Evolutionary conservation across 2,113 vertebrate species (phyloP).

Genomic region (Plectropomus leopardus): DNA sequence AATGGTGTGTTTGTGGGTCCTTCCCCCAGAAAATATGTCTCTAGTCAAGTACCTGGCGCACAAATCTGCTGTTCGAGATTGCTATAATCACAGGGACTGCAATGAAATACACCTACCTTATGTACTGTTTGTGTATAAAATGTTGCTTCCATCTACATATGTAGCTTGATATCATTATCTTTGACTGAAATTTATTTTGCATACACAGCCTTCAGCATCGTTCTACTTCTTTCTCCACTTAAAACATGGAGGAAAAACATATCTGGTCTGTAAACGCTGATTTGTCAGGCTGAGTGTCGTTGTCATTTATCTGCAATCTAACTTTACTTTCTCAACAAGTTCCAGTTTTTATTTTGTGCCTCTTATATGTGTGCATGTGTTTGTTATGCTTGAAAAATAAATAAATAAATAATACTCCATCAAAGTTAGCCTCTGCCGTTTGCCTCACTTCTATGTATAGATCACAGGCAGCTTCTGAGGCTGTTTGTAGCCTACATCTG

Average conservation of each 20-base stretch:
- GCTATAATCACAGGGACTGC: background rate
- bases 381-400: slow-evolving; percentile 33
- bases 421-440: slow-evolving; percentile 70
- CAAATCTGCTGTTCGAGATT: background rate
- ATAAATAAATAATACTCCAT: slow-evolving; percentile 30
- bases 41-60: background rate
- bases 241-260: background rate
- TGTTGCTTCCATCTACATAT: background rate
- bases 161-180: background rate
- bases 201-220: background rate
- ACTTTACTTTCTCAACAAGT: slow-evolving; percentile 47
- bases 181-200: slow-evolving; percentile 1
- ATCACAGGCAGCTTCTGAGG: slow-evolving; percentile 71
- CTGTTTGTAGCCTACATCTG: slow-evolving; percentile 70
- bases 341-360: slow-evolving; percentile 21
- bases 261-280: slow-evolving; percentile 19
- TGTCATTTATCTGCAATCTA: slow-evolving; percentile 31
- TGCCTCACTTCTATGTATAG: slow-evolving; percentile 77
- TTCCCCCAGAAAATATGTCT: no score
- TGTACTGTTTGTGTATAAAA: background rate
- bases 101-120: background rate
- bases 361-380: background rate
- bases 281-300: slow-evolving; percentile 13
- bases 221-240: slow-evolving; percentile 5
- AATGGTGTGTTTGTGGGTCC: no score